Percentiles rank a stretch among this genome's conserved stretches.
These are phyloP conservation scores for Polietes domitor DNA, from an alignment of 2,888 invertebrate genomes.

Conservation along the genomic window DNA sequence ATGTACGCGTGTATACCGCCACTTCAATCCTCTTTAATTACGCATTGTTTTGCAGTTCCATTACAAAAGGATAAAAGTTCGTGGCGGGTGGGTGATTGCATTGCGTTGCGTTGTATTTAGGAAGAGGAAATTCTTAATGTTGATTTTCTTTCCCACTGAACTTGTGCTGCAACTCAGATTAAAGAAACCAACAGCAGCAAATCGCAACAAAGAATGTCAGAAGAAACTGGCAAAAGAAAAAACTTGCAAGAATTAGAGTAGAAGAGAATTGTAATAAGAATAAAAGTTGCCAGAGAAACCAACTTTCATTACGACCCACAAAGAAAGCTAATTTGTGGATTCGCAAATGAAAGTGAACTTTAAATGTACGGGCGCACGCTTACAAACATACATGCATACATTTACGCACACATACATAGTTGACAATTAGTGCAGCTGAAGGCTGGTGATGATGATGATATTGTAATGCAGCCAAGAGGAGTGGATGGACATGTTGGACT, in stretches of 20 bases:
- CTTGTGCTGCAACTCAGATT: conserved; percentile 56
- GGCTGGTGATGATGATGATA: no score
- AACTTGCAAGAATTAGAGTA: conserved; percentile 56
- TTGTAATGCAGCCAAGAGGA: no score
- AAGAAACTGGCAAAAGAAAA: conserved; percentile 15
- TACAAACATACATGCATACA: not conserved
- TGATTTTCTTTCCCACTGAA: conserved; percentile 57
- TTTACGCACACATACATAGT: not conserved
- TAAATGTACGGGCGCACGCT: not conserved
- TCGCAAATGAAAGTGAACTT: conserved; percentile 40
- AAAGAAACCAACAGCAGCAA: conserved; percentile 45
- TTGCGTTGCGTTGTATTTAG: conserved; percentile 27
- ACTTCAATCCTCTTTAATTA: conserved; percentile 45
- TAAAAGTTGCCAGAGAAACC: conserved; percentile 34
- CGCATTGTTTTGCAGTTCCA: conserved; percentile 43
- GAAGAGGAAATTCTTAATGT: conserved; percentile 44
- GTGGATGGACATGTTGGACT: no score
- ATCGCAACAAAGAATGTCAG: conserved; percentile 34
- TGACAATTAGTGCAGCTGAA: no score
- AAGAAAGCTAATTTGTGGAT: conserved; percentile 60
- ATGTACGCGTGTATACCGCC: not conserved
- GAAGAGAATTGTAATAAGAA: conserved; percentile 58
- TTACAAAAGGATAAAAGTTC: conserved; percentile 34
- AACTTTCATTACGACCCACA: conserved; percentile 51
- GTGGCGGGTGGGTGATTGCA: conserved; percentile 23